Conservation (phyloP, 2,113 vertebrate genomes). For the Athene noctua region DNA sequence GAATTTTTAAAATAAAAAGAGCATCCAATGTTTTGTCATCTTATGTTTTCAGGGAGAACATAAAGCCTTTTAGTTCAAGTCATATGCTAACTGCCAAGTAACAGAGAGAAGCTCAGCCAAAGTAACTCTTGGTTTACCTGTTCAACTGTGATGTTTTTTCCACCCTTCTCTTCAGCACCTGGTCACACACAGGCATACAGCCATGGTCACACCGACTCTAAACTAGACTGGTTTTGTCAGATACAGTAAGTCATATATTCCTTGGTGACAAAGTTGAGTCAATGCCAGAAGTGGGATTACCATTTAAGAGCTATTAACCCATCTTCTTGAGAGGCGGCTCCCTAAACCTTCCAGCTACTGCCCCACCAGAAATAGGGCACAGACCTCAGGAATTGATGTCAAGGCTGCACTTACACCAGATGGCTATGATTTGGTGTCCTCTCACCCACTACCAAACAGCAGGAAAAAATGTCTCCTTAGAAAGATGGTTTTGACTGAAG, state of each 20-base stretch:
- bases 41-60: not conserved
- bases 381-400: not conserved
- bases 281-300: not conserved
- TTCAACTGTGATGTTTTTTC: not conserved
- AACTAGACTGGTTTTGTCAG: not conserved
- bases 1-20: not conserved
- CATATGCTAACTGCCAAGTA: not conserved
- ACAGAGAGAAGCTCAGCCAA: not conserved
- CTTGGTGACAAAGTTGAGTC: not conserved
- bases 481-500: not conserved
- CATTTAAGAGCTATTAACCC: not conserved
- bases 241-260: not conserved
- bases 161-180: not conserved
- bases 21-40: not conserved
- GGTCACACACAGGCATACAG: fast-evolving
- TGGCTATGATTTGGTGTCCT: not conserved
- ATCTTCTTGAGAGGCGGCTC: not conserved
- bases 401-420: not conserved
- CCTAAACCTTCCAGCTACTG: not conserved
- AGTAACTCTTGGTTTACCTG: not conserved
- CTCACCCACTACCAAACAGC: not conserved
- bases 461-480: not conserved
- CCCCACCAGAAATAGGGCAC: not conserved
- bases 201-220: not conserved
- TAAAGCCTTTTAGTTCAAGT: not conserved